Base-by-base conservation (phyloP, 1,140 invertebrate species). In the Aleiodes sp. region DNA sequence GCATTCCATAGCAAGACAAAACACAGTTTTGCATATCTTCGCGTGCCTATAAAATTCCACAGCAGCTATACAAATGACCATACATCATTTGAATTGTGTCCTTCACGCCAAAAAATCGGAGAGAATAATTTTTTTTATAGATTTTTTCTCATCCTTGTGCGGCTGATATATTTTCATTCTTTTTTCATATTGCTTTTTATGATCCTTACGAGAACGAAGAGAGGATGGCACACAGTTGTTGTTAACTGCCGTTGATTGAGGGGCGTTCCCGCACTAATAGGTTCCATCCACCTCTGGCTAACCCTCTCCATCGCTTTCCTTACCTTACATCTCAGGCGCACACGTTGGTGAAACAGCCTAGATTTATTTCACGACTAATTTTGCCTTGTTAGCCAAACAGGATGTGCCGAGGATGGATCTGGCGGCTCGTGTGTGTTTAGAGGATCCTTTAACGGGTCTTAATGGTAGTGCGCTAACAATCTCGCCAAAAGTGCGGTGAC, bases 281-380 rank as follows among this genome's bases (percentile, higher is more conserved):
- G 69, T 71, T 66, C 37, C 65, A 68, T 56, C 41, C 41, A 65
- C 62, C 24, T 62, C 16, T 12, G 61, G 37, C 57, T 46, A 46
- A 57, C 43, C 33, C n/a, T n/a, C 19, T 12, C 43, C 8, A 33
- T n/a, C 46, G n/a, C 21, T n/a, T 14, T 16, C 21, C 21, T 21
- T 46, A 3, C 19, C 16, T 26, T 24, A 7, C 4, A 12, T n/a
- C 56, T 60, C 62, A 14, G 12, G 8, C 24, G 62, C 21, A 28
- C 70, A 33, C 46, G 46, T 57, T 64, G 37, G 16, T 41, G 33
- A 65, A 29, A 65, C 60, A 67, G 31, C 71, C 63, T 70, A 64
- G 72, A 73, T 73, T 73, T 73, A 73, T 73, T 70, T 73, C 72
- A 73, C 71, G 61, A 73, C 66, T 70, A 73, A 73, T 73, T 73